Conservation (phyloP, 2,113 vertebrate species). For the Bubo scandiacus region DNA sequence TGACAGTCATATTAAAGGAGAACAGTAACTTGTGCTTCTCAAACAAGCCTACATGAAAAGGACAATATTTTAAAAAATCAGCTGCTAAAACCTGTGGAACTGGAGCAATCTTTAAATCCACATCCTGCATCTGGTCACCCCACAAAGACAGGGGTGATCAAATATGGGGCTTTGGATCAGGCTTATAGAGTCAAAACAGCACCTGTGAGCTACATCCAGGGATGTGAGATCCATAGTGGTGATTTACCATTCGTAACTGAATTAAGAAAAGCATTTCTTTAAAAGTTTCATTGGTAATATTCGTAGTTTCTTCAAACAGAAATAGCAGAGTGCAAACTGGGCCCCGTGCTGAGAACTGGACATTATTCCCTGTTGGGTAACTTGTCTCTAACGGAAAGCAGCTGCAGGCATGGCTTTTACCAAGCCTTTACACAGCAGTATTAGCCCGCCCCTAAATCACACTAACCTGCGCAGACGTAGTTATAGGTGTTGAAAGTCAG, state of each 20-base stretch:
- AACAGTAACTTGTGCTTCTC: conserved; percentile 95
- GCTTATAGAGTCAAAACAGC: neutral
- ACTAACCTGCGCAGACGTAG: conserved; percentile 91
- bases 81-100: neutral
- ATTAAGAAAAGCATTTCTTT: neutral
- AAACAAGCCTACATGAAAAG: conserved; percentile 83
- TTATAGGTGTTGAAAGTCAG: conserved; percentile 91
- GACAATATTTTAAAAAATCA: neutral
- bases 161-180: neutral
- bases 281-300: neutral
- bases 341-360: neutral
- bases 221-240: neutral
- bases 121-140: neutral
- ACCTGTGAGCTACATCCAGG: neutral
- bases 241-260: neutral
- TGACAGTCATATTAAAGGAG: conserved; percentile 93
- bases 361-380: neutral
- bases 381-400: neutral
- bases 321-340: neutral
- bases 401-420: neutral
- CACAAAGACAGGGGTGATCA: neutral
- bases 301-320: neutral
- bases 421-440: neutral
- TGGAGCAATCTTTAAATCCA: neutral
- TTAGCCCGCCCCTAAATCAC: neutral